These are phyloP conservation scores for Drosophila limbata DNA, from an alignment of 2,888 invertebrate genomes.

Conservation along the genomic window DNA sequence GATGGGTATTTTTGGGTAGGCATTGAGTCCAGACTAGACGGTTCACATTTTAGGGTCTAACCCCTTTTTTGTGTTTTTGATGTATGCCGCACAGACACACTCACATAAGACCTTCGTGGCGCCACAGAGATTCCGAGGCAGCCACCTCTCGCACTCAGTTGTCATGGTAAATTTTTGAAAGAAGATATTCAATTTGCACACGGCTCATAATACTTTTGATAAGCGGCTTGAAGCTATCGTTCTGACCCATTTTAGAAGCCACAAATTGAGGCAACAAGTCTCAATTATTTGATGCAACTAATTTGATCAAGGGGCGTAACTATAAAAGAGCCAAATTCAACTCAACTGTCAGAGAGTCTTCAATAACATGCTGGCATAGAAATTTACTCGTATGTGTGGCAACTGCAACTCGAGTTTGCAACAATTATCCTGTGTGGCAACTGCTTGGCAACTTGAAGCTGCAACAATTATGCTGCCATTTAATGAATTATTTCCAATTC, in stretches of 20 bases:
- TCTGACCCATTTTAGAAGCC: constrained; percentile 48
- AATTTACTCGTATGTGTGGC: constrained; percentile 32
- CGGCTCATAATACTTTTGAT: constrained; percentile 36
- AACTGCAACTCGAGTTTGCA: constrained; percentile 16
- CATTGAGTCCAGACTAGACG: constrained; percentile 1
- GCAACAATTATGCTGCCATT: constrained; percentile 52
- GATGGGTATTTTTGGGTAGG: constrained; percentile 20
- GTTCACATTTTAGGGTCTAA: constrained; percentile 38
- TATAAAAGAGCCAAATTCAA: background rate
- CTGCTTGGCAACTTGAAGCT: constrained; percentile 6
- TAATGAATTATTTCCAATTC: constrained; percentile 53
- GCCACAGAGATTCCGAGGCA: constrained; percentile 49
- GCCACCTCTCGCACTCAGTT: constrained; percentile 39
- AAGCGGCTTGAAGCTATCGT: constrained; percentile 60
- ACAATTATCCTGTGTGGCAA: constrained; percentile 35
- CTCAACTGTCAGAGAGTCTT: constrained; percentile 6
- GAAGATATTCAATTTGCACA: constrained; percentile 65
- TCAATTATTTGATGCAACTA: constrained; percentile 24
- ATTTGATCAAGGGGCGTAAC: constrained; percentile 35
- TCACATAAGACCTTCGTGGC: constrained; percentile 51
- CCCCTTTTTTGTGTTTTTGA: constrained; percentile 63
- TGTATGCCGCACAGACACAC: constrained; percentile 52
- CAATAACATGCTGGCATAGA: constrained; percentile 24
- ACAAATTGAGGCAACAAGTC: constrained; percentile 51
- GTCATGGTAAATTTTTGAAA: constrained; percentile 49